These are phyloP conservation scores for Paralvinella palmiformis DNA, from an alignment of 1,140 invertebrate species.

Conservation along the genomic window DNA sequence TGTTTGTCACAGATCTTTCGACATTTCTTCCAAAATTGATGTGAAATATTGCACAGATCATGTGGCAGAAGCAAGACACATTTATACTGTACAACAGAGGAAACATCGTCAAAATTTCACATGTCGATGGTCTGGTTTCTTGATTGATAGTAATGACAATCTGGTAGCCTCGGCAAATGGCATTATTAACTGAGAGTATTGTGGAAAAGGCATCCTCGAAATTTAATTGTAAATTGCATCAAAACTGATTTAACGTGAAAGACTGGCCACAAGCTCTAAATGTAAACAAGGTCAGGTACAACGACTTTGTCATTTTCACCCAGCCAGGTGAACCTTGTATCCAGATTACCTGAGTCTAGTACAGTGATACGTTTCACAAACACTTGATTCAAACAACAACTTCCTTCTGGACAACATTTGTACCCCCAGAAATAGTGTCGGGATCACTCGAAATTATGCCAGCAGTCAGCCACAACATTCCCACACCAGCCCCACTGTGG, in stretches of 20 bases:
- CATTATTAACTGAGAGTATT: background rate
- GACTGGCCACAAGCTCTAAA: background rate
- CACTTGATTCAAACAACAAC: no score
- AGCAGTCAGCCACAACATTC: no score
- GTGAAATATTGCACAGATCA: slow-evolving; percentile 3
- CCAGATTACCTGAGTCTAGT: background rate
- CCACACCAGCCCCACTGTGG: no score
- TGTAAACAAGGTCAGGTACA: background rate
- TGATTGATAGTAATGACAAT: background rate
- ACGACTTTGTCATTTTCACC: background rate
- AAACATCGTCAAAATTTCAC: background rate
- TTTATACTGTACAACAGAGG: background rate
- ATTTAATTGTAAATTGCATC: background rate
- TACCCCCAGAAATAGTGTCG: no score
- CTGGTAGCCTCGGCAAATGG: background rate
- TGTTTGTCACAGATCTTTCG: slow-evolving; percentile 4
- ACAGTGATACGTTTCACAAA: background rate
- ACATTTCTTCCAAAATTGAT: slow-evolving; percentile 4
- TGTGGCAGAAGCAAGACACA: background rate
- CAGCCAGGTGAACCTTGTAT: slow-evolving; percentile 1
- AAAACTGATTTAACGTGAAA: background rate
- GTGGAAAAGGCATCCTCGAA: background rate
- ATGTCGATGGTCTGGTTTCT: background rate
- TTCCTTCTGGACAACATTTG: no score
- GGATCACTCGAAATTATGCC: no score